Conservation (phyloP, 2,113 vertebrate genomes). For the Seriola rivoliana region DNA sequence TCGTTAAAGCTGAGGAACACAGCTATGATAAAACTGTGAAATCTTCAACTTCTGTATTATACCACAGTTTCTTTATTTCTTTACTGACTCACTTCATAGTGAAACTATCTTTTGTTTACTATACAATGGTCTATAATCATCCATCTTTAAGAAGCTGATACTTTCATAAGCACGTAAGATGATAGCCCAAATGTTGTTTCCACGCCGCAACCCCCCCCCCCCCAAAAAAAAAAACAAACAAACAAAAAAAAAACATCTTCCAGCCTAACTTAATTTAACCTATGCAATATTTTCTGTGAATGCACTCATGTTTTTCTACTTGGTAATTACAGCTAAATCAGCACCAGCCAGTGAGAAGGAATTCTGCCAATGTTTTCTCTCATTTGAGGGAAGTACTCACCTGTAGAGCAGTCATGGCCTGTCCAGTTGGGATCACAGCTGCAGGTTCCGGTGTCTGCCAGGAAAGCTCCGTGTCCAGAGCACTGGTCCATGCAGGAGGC, state of each 20-base stretch:
- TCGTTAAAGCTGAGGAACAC: not conserved
- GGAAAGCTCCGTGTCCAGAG: conserved; percentile 94
- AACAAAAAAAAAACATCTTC: not conserved
- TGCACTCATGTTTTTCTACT: not conserved
- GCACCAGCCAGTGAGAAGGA: conserved; percentile 11
- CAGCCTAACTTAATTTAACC: not conserved
- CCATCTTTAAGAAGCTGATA: not conserved
- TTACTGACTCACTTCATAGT: not conserved
- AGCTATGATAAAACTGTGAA: not conserved
- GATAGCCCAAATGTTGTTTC: not conserved
- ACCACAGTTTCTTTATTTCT: not conserved
- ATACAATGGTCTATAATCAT: not conserved
- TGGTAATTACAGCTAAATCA: conserved; percentile 24
- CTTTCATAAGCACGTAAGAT: not conserved
- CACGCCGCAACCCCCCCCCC: no score
- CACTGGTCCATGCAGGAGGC: conserved; percentile 97
- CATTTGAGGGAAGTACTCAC: conserved; percentile 80
- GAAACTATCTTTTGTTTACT: no score
- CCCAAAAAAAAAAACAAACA: not conserved
- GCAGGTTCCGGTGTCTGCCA: conserved; percentile 91
- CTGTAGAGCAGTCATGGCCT: conserved; percentile 94
- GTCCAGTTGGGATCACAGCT: conserved; percentile 97
- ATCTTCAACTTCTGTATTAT: not conserved
- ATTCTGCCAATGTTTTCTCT: conserved; percentile 36
- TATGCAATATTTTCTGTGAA: not conserved